Percentiles rank a stretch among this genome's conserved stretches.
These are phyloP conservation scores for Drosophila lutescens DNA, from an alignment of 2,888 invertebrate genomes.

Conservation along the genomic window DNA sequence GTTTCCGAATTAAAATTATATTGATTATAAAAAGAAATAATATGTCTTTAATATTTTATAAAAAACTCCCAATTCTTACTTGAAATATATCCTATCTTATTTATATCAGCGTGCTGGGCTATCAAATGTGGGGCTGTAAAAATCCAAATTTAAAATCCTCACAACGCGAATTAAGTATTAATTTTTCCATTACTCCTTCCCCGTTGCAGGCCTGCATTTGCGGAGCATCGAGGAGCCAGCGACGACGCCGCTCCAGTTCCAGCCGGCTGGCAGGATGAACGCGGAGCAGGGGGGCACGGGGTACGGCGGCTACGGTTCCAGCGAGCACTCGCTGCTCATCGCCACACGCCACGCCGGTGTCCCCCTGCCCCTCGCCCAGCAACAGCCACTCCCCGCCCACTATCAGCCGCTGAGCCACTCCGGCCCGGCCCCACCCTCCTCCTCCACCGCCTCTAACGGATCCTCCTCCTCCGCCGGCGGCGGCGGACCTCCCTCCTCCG, in stretches of 20 bases:
- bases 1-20: too few relatives aligned
- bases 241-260: conserved; percentile 84
- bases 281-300: conserved; percentile 88
- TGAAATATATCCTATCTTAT: not conserved
- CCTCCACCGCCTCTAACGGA: conserved; percentile 76
- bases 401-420: conserved; percentile 53
- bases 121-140: not conserved
- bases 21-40: too few relatives aligned
- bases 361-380: conserved; percentile 83
- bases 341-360: conserved; percentile 84
- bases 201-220: conserved; percentile 90
- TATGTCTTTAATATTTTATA: too few relatives aligned
- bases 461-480: conserved; percentile 9
- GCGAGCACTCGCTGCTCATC: conserved; percentile 85
- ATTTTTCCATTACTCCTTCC: conserved; percentile 22
- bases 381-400: conserved; percentile 70
- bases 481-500: conserved; percentile 29
- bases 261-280: conserved; percentile 84
- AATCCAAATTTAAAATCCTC: conserved; percentile 8
- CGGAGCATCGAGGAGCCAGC: conserved; percentile 93
- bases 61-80: too few relatives aligned
- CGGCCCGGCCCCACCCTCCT: conserved; percentile 56
- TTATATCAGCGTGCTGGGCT: not conserved
- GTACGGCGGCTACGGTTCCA: conserved; percentile 84
- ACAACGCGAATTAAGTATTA: conserved; percentile 42